These are phyloP conservation scores for Pteropus rufus DNA, from an alignment of 2,797 vertebrate genomes.

Conservation along the genomic window DNA sequence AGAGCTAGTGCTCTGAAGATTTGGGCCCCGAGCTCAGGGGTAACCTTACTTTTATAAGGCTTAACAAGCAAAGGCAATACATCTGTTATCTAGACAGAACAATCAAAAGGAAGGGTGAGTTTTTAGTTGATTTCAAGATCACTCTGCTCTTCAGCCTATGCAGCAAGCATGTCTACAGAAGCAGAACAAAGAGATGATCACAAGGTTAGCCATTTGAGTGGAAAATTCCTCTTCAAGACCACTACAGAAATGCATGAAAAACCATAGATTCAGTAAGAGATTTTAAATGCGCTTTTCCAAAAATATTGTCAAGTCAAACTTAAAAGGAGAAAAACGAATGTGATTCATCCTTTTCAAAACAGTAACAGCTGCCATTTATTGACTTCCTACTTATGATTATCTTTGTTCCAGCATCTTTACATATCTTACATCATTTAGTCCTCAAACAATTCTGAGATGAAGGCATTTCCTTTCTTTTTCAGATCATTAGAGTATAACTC, in stretches of 20 bases:
- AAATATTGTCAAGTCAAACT: background rate
- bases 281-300: background rate
- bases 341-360: background rate
- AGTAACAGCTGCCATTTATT: background rate
- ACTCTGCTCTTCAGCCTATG: too few relatives aligned
- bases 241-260: background rate
- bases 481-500: background rate
- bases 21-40: too few relatives aligned
- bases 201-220: too few relatives aligned
- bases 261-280: background rate
- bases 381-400: background rate
- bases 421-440: background rate
- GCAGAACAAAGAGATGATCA: too few relatives aligned
- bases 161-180: too few relatives aligned
- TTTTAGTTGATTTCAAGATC: too few relatives aligned
- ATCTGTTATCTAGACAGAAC: too few relatives aligned
- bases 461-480: background rate
- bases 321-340: background rate
- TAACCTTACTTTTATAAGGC: too few relatives aligned
- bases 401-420: background rate
- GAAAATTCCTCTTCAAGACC: too few relatives aligned
- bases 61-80: too few relatives aligned
- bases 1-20: too few relatives aligned
- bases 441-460: background rate
- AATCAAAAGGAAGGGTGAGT: too few relatives aligned